Evolutionary conservation across 2,888 invertebrate genomes (phyloP).

Genomic region (Trichogramma dendrolimi): DNA sequence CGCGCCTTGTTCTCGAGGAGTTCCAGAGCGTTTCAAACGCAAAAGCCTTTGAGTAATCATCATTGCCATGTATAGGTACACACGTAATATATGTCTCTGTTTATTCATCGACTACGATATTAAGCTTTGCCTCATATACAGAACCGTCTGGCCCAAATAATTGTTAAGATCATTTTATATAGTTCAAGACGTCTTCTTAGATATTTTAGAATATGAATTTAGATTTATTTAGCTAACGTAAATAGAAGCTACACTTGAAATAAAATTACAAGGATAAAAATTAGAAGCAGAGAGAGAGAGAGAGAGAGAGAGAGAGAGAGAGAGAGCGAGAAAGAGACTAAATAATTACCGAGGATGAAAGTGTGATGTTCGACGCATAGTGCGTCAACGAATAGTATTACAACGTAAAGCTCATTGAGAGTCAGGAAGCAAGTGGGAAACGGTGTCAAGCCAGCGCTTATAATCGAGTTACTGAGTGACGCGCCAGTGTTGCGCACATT

Average conservation of each 20-base stretch:
- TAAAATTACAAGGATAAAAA: too few species aligned
- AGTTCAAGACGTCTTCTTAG: too few species aligned
- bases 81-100: too few species aligned
- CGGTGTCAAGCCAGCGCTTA: slow-evolving; percentile 35
- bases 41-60: slow-evolving; percentile 14
- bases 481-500: slow-evolving; percentile 40
- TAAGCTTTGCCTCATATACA: too few species aligned
- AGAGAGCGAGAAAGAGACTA: not conserved
- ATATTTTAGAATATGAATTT: too few species aligned
- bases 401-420: not conserved
- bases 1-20: not conserved
- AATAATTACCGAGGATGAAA: slow-evolving; percentile 11
- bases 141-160: too few species aligned
- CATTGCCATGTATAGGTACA: not conserved
- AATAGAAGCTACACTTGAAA: too few species aligned
- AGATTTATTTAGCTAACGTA: too few species aligned
- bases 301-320: not conserved
- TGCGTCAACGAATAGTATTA: slow-evolving; percentile 4
- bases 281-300: too few species aligned
- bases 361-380: slow-evolving; percentile 12
- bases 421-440: slow-evolving; percentile 24
- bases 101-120: too few species aligned
- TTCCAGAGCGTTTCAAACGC: not conserved
- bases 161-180: too few species aligned
- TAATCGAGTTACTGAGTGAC: slow-evolving; percentile 45